These are phyloP conservation scores for Pterocles burchelli DNA, from an alignment of 2,113 vertebrate genomes.

Conservation along the genomic window DNA sequence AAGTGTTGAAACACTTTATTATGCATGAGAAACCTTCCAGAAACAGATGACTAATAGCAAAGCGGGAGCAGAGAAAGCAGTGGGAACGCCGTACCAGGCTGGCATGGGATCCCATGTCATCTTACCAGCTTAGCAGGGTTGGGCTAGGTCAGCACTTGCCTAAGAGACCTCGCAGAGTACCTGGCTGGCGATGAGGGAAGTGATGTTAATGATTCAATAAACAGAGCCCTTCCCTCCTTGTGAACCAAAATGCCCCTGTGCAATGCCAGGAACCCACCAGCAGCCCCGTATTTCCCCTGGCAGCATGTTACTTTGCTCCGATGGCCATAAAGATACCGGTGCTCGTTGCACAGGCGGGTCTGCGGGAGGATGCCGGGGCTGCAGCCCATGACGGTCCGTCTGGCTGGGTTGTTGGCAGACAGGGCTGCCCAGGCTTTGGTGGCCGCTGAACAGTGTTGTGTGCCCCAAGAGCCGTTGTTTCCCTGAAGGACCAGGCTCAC, in stretches of 20 bases:
- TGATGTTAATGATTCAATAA: slow-evolving; percentile 65
- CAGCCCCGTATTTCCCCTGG: neutral
- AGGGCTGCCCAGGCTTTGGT: neutral
- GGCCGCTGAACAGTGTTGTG: neutral
- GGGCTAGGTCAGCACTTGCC: slow-evolving; percentile 68
- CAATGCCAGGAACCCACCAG: neutral
- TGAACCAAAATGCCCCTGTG: neutral
- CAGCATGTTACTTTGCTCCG: neutral
- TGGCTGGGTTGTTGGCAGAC: neutral
- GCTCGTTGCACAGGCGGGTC: neutral
- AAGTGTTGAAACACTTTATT: slow-evolving; percentile 56
- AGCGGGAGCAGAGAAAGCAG: slow-evolving; percentile 42
- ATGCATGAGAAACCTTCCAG: slow-evolving; percentile 69
- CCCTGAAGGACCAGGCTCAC: neutral
- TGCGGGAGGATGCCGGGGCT: neutral
- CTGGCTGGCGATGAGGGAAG: slow-evolving; percentile 58
- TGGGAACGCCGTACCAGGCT: slow-evolving; percentile 41
- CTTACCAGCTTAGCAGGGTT: slow-evolving; percentile 65
- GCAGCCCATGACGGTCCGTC: neutral
- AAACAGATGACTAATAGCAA: slow-evolving; percentile 61
- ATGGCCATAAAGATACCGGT: neutral
- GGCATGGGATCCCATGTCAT: slow-evolving; percentile 56
- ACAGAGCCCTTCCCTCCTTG: slow-evolving; percentile 48
- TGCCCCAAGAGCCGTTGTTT: neutral
- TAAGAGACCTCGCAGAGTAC: slow-evolving; percentile 53